Evolutionary conservation across 2,888 invertebrate genomes (phyloP).

Genomic region (Acheta domesticus): DNA sequence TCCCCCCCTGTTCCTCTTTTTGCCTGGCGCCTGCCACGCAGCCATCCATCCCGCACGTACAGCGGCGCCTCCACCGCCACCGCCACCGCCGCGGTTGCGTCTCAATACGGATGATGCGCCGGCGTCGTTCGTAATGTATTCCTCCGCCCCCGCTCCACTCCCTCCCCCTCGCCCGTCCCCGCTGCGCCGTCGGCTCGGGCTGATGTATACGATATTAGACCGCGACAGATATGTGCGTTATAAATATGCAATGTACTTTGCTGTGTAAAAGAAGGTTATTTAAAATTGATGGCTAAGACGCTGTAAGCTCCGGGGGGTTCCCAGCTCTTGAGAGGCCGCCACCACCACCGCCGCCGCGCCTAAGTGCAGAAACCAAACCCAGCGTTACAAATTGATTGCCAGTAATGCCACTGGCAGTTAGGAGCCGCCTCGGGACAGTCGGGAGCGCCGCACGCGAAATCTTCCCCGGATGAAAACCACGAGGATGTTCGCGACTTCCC

Average conservation of each 20-base stretch:
- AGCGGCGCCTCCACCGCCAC: neutral
- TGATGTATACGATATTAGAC: neutral
- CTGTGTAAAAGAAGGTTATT: conserved; percentile 18
- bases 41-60: neutral
- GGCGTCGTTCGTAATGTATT: neutral
- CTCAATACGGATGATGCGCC: conserved; percentile 6
- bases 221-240: conserved; percentile 10
- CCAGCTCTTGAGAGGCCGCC: neutral
- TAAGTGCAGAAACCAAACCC: conserved; percentile 18
- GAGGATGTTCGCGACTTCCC: neutral
- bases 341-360: neutral
- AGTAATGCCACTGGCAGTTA: neutral
- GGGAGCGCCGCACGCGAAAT: neutral
- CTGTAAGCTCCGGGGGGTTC: neutral
- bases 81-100: neutral
- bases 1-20: neutral
- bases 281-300: conserved; percentile 18
- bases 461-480: too few relatives aligned
- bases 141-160: neutral
- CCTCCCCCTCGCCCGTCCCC: neutral
- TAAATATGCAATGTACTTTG: conserved; percentile 18
- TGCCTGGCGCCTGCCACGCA: neutral
- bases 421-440: neutral
- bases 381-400: conserved; percentile 18
- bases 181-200: neutral